Evolutionary conservation across 2,888 invertebrate genomes (phyloP).

Genomic region (Parthenolecanium corni): DNA sequence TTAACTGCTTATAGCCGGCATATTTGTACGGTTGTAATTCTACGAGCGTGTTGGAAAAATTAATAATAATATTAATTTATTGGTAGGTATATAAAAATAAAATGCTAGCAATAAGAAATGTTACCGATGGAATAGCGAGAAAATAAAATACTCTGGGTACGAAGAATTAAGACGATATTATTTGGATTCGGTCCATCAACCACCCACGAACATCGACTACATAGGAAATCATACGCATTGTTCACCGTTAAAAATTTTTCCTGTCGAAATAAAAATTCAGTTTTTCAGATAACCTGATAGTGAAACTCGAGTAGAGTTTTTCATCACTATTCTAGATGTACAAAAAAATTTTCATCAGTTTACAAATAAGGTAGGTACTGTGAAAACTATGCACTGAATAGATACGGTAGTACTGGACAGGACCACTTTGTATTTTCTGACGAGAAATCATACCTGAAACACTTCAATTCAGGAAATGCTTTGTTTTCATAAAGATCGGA

Average conservation of each 20-base stretch:
- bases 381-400: too few species aligned
- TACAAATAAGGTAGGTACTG: too few species aligned
- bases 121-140: slow-evolving; percentile 74
- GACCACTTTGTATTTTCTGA: too few species aligned
- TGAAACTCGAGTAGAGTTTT: too few species aligned
- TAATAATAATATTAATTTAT: too few species aligned
- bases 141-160: slow-evolving; percentile 90
- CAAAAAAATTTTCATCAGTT: too few species aligned
- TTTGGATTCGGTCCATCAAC: slow-evolving; percentile 86
- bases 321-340: too few species aligned
- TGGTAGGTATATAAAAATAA: neutral
- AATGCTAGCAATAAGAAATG: neutral
- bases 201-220: slow-evolving; percentile 77
- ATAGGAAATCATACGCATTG: slow-evolving; percentile 95
- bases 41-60: slow-evolving; percentile 1
- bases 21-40: slow-evolving; percentile 87
- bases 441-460: too few species aligned
- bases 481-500: neutral
- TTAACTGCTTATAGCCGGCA: slow-evolving; percentile 94
- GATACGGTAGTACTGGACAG: too few species aligned
- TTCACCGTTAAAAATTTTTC: slow-evolving; percentile 94
- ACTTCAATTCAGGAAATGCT: too few species aligned
- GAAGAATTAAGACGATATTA: slow-evolving; percentile 81
- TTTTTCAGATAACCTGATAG: too few species aligned
- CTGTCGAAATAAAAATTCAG: slow-evolving; percentile 41